Evolutionary conservation across 2,797 vertebrate species (phyloP).

Genomic region (Echeneis naucrates): DNA sequence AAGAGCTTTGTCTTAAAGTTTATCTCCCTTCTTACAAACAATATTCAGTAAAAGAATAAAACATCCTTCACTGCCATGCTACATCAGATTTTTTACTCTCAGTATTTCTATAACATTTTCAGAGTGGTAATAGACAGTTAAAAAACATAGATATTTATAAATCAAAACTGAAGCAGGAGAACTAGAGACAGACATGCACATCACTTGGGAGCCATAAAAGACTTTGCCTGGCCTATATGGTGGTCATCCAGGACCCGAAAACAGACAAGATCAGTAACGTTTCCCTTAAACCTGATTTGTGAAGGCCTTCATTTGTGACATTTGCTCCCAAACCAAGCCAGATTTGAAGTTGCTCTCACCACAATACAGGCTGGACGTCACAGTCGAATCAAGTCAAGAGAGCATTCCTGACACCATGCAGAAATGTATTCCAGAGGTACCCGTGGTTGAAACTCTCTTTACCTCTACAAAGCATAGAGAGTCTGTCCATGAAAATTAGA

Average conservation of each 20-base stretch:
- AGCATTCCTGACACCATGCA: neutral
- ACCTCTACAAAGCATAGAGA: neutral
- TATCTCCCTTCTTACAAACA: neutral
- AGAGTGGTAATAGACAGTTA: neutral
- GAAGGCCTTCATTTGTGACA: neutral
- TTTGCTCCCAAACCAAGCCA: neutral
- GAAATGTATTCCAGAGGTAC: neutral
- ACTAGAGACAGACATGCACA: no score
- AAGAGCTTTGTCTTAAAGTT: neutral
- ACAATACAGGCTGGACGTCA: neutral
- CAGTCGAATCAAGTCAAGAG: neutral
- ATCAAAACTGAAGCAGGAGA: neutral
- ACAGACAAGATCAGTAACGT: neutral
- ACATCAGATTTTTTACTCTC: neutral
- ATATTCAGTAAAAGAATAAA: neutral
- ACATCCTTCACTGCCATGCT: neutral
- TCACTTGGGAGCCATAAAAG: no score
- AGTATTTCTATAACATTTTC: neutral
- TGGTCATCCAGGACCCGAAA: no score
- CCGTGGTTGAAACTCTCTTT: neutral
- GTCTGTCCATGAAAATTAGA: neutral
- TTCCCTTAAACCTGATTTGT: constrained; percentile 1
- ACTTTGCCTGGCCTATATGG: no score
- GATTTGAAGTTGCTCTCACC: neutral
- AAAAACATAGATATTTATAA: neutral